Conservation (phyloP, 2,113 vertebrate genomes). For the Ellobius talpinus region DNA sequence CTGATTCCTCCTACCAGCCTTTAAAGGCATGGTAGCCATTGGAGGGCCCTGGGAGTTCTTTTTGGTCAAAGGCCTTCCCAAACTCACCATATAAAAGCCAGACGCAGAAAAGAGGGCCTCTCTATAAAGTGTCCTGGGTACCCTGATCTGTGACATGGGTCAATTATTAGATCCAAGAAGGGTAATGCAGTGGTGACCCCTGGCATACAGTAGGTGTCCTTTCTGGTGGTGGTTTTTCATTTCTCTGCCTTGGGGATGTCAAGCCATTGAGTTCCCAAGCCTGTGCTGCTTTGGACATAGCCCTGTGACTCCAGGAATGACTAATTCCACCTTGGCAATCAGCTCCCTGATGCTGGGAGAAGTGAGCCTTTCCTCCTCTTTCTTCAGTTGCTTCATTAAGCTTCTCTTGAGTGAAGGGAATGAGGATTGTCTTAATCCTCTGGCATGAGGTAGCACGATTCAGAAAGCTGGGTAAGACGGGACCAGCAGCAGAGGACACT, state of each 20-base stretch:
- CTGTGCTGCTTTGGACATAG: neutral
- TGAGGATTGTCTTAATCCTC: constrained; percentile 73
- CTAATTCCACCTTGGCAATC: constrained; percentile 57
- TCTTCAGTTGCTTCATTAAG: constrained; percentile 74
- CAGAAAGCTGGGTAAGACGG: neutral
- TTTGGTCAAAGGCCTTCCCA: neutral
- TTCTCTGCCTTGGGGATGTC: neutral
- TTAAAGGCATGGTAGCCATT: neutral
- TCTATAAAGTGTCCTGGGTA: neutral
- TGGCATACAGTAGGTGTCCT: rapidly evolving
- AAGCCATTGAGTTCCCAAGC: neutral
- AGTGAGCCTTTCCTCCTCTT: constrained; percentile 34
- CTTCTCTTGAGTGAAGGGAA: constrained; percentile 76
- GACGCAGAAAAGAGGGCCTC: neutral
- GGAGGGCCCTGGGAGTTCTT: neutral
- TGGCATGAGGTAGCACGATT: constrained; percentile 5
- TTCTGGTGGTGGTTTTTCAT: neutral
- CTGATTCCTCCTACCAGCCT: neutral
- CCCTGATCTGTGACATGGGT: neutral
- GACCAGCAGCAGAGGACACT: neutral
- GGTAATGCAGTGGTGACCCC: rapidly evolving
- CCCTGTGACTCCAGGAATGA: constrained; percentile 76
- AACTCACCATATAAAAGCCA: neutral
- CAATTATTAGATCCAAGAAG: neutral
- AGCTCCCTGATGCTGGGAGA: constrained; percentile 67